Evolutionary conservation across 2,113 vertebrate species (phyloP), one percentile per base, ranked within the genome.

Genomic region (Pampusana beccarii): DNA sequence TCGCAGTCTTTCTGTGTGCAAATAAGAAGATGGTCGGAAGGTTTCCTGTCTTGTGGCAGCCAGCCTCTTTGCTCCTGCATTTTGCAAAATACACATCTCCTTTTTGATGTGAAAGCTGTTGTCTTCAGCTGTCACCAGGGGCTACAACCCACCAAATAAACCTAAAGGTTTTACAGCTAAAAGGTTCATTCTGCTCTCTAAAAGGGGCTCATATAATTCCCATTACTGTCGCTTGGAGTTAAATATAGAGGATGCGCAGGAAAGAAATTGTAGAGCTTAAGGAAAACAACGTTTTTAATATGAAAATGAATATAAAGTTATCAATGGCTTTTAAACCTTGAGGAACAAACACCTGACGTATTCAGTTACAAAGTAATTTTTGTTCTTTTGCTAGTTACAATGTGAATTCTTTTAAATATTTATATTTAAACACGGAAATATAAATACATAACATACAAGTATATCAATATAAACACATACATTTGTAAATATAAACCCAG

Each of bases 1-100:
- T 74, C 70, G 73, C 29, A 4, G 0, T 42, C 15, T 64, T 73
- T 31, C 36, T 46, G 10, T 2, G 6, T 29, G 42, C 12, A n/a
- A 23, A 7, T 34, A 38, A 54, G 58, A 28, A 54, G 51, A 25
- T 15, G 11, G 18, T 33, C n/a, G n/a, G n/a, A n/a, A n/a, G n/a
- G n/a, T n/a, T n/a, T 17, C 16, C 29, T 56, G 61, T 40, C 25
- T 51, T 8, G 28, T 20, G 42, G 36, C 75, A 71, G 46, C 33
- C 1, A 13, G 3, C 36, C 58, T 56, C 50, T 36, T 9, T 40
- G 34, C 21, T 16, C 13, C 14, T 18, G 51, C 5, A 0, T 77
- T 81, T 70, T 26, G 29, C 23, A 8, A 61, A 72, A 38, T 16
- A 0, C 0, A 36, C 72, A 44, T 44, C 24, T 91, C 44, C 50